Evolutionary conservation across 2,888 invertebrate genomes (phyloP), one percentile per base, ranked within the genome.

Genomic region (Perizoma affinitatum): DNA sequence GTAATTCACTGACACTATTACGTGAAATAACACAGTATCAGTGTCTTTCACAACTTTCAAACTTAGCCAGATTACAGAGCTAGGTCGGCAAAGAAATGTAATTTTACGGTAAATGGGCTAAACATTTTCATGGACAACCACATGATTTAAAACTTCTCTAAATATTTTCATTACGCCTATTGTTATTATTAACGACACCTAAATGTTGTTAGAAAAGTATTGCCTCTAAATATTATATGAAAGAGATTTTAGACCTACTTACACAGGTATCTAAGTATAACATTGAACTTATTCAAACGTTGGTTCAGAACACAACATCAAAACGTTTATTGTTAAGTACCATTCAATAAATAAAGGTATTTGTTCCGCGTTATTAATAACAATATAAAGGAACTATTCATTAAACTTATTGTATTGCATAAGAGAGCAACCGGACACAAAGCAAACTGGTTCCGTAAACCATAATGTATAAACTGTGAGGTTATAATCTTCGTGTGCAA

Each of bases 161-260:
- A 84, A 87, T 85, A 85, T 86, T 86, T 84, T 84, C 75, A 83
- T 88, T 85, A 86, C 80, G 84, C 77, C 86, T 90, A 90, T 88
- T 87, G 87, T 90, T 87, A 86, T 84, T 82, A 84, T 80, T 86
- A 81, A 82, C 76, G 86, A 90, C 89, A 87, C 84, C 88, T 90
- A 90, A 84, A 87, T 84, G 84, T 87, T 86, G 84, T 90, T 88
- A 89, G 83, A 90, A 90, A 89, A 88, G 87, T 90, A 90, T 88
- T 88, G 89, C 88, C 87, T 87, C 89, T 91, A 90, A 86, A 84
- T 84, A 83, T 86, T 82, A 86, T 78, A 84, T 79, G 86, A 87
- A 84, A 83, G 84, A 86, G 84, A 83, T 83, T 84, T 80, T 82
- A 89, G 81, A 82, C 76, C 88, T 90, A 90, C 86, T 85, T 87